Conservation (phyloP, 2,113 vertebrate species). For the Machaerirhynchus nigripectus region DNA sequence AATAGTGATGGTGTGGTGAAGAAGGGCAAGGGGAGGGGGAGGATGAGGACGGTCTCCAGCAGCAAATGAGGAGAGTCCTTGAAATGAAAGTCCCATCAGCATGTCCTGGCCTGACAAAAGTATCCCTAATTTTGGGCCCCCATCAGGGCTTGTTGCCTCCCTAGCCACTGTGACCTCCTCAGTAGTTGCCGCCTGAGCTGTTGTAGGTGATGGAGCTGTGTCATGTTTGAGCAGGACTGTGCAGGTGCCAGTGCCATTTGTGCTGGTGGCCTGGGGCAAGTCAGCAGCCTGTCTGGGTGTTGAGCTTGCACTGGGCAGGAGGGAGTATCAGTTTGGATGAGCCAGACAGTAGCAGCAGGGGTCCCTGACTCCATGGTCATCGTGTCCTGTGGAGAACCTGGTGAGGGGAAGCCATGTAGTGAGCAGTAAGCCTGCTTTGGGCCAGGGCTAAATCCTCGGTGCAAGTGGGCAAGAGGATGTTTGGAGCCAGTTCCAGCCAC, state of each 20-base stretch:
- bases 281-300: background rate
- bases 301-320: background rate
- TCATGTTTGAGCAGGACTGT: background rate
- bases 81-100: background rate
- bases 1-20: background rate
- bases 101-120: background rate
- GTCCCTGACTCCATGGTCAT: background rate
- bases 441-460: background rate
- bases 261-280: background rate
- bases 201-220: background rate
- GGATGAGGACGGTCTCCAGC: background rate
- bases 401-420: background rate
- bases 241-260: background rate
- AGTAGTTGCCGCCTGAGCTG: background rate
- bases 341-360: background rate
- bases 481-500: background rate
- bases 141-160: background rate
- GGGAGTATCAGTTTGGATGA: background rate
- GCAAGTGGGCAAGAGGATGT: background rate
- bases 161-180: background rate
- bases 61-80: background rate
- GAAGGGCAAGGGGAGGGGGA: background rate
- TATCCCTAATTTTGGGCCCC: background rate
- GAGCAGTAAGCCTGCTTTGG: background rate
- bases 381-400: background rate